These are phyloP conservation scores for Protobothrops flavoviridis DNA, from an alignment of 2,113 vertebrate genomes.

Conservation along the genomic window DNA sequence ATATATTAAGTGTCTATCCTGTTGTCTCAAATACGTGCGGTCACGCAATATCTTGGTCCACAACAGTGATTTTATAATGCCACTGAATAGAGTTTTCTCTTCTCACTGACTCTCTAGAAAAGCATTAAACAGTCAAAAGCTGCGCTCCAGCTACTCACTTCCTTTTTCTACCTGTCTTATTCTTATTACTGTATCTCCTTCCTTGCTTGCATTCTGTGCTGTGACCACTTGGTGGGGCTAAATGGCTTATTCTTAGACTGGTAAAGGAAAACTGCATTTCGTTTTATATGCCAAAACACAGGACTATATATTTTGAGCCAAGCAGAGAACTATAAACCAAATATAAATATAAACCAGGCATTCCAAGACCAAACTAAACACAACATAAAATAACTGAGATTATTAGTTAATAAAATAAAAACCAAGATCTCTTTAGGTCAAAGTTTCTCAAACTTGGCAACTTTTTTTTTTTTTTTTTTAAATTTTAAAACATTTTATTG, in stretches of 20 bases:
- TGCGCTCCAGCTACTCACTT: not conserved
- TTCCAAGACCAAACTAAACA: not conserved
- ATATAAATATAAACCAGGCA: not conserved
- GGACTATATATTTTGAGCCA: not conserved
- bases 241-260: constrained; percentile 41
- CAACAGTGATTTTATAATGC: not conserved
- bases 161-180: not conserved
- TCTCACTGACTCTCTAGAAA: not conserved
- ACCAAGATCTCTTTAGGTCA: not conserved
- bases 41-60: not conserved
- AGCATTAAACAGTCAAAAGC: not conserved
- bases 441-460: not conserved
- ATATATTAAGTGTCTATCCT: not conserved
- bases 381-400: not conserved
- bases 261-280: not conserved
- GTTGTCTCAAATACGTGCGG: too few relatives aligned
- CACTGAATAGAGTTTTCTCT: not conserved
- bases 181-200: fast-evolving
- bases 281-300: not conserved
- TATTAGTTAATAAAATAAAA: not conserved
- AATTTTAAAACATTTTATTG: too few relatives aligned
- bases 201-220: constrained; percentile 48
- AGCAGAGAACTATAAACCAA: too few relatives aligned
- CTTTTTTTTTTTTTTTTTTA: too few relatives aligned
- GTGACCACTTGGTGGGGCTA: constrained; percentile 67